phyloP scores from a whole-genome alignment of 2,797 vertebrate species.

The Molothrus aeneus region DNA sequence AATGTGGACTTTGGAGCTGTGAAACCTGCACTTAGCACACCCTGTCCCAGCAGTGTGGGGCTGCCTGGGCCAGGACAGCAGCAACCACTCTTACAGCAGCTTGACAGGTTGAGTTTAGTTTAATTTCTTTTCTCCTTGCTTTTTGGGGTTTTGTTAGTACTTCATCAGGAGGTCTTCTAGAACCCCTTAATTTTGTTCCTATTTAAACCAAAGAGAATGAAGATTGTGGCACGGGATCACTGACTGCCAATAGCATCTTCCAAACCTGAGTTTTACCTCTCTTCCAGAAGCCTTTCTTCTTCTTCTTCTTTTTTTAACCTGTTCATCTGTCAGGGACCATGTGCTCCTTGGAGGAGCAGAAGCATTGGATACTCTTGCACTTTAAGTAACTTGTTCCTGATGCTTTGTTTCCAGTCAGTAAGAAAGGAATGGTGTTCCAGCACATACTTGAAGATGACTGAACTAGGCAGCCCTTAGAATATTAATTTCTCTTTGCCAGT shows the following conservation, averaged over 20 bases:
- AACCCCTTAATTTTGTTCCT: not conserved
- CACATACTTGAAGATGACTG: not conserved
- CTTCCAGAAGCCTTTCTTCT: not conserved
- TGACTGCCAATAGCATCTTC: not conserved
- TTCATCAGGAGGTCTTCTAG: not conserved
- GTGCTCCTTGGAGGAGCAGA: not conserved
- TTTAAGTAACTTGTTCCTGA: not conserved
- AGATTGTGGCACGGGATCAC: not conserved
- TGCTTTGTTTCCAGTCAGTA: not conserved
- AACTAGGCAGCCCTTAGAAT: not conserved
- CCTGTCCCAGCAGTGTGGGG: not conserved
- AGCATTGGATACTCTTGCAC: not conserved
- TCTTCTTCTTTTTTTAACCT: not conserved
- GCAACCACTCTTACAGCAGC: not conserved
- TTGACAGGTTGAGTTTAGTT: not conserved
- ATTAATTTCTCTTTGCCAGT: not conserved
- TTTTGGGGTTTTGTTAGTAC: not conserved
- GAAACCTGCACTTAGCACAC: not conserved
- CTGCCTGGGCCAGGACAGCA: not conserved
- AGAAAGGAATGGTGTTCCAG: not conserved
- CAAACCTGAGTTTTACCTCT: not conserved
- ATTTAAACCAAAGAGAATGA: not conserved
- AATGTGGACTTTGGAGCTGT: rapidly evolving
- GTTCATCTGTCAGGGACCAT: not conserved
- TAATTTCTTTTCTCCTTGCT: not conserved